phyloP scores from a whole-genome alignment of 2,888 invertebrate species.

The Aplocera efformata region DNA sequence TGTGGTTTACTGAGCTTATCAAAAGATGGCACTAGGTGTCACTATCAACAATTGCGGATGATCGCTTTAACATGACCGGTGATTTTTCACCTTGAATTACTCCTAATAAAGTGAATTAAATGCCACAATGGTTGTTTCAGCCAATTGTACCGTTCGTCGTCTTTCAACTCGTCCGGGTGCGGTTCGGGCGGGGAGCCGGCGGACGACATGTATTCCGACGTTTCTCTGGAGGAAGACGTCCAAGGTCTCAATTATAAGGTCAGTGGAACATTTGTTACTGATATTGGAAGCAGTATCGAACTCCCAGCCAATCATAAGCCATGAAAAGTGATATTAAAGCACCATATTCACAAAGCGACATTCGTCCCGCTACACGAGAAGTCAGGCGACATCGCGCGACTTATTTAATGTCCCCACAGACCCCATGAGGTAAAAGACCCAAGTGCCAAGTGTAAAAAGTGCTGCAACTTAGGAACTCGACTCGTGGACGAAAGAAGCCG shows the following conservation, averaged over 20 bases:
- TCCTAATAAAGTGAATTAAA: slow-evolving; percentile 27
- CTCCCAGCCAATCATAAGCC: too few species aligned
- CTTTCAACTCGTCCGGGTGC: slow-evolving; percentile 95
- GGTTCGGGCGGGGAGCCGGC: slow-evolving; percentile 95
- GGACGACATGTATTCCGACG: slow-evolving; percentile 97
- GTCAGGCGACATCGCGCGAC: too few species aligned
- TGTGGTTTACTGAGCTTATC: background rate
- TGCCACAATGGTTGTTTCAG: slow-evolving; percentile 74
- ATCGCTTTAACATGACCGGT: too few species aligned
- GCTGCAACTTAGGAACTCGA: too few species aligned
- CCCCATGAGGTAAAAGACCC: too few species aligned
- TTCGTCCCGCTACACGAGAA: too few species aligned
- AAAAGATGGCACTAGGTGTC: slow-evolving; percentile 15
- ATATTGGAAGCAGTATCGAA: background rate
- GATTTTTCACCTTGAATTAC: slow-evolving; percentile 19
- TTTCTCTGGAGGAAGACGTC: slow-evolving; percentile 94
- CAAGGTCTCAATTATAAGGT: slow-evolving; percentile 97
- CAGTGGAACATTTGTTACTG: slow-evolving; percentile 31
- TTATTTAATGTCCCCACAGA: too few species aligned
- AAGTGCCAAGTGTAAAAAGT: too few species aligned
- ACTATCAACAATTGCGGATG: too few species aligned
- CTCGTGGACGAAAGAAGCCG: too few species aligned
- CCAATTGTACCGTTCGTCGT: slow-evolving; percentile 94
- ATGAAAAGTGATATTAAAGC: too few species aligned
- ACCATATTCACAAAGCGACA: too few species aligned